Base-by-base conservation (phyloP, 2,113 vertebrate genomes). In the Lophius piscatorius region DNA sequence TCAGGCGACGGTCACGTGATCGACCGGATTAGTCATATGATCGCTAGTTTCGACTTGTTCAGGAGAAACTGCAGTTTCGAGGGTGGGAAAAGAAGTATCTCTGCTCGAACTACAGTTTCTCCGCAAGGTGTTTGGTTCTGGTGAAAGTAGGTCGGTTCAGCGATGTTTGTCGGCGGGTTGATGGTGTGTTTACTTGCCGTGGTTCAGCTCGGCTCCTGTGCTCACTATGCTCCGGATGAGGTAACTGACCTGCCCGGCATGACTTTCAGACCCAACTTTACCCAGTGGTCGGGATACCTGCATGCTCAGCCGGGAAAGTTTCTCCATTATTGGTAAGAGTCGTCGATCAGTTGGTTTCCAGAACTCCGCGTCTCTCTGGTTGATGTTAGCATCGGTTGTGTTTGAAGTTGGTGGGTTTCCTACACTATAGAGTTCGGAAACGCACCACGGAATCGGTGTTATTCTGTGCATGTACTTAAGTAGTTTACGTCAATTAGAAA, bases 261-360 rank as follows among this genome's bases (percentile, higher is more conserved):
- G 88, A 57, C 13, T 34, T 91, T 90, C 62, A 87, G 80, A 55
- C 80, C 85, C 1, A 86, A 71, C 62, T 92, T 85, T 35, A 69
- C 44, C 2, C 92, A 93, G 54, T 93, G 90, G 90, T 93, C 92
- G 0, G 92, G 92, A 4, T 88, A 91, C 75, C 76, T 93, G 2
- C 64, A 86, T 52, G 89, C 87, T 1, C 72, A 86, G 3, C 78
- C 82, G 2, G 90, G 90, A 0, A 88, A 62, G 60, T 91, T 88
- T 28, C 74, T 93, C 0, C 92, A 93, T 48, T 93, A 93, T 31
- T 93, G 92, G 92, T 92, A 59, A 89, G 88, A 50, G 16, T 17
- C 12, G 0, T 14, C 1, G 3, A n/a, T n/a, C n/a, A n/a, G n/a
- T n/a, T n/a, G n/a, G n/a, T n/a, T n/a, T n/a, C 26, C 26, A 4